Evolutionary conservation across 2,113 vertebrate genomes (phyloP).

Genomic region (Ascaphus truei): DNA sequence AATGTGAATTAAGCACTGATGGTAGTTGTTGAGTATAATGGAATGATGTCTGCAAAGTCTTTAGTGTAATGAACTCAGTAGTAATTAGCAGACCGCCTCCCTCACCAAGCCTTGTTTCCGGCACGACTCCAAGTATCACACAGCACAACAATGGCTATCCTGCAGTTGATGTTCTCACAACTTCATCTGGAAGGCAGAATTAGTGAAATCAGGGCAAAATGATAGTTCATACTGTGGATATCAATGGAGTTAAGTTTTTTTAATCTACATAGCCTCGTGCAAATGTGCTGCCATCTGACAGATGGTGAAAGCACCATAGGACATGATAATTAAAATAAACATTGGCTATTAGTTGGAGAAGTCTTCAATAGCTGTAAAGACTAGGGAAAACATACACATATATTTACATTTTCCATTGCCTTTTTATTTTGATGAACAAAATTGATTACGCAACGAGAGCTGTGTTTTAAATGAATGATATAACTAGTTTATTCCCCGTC

Average conservation of each 20-base stretch:
- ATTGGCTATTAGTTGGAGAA: not conserved
- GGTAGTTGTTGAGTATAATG: constrained; percentile 47
- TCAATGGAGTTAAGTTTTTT: constrained; percentile 3
- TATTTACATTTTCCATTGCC: too few species aligned
- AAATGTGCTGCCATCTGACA: constrained; percentile 25
- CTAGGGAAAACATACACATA: not conserved
- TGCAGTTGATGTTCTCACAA: constrained; percentile 8
- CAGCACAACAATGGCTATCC: constrained; percentile 6
- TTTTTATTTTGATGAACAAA: too few species aligned
- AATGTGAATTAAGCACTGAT: constrained; percentile 67
- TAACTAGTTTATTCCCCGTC: too few species aligned
- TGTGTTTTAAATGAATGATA: too few species aligned
- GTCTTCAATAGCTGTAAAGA: not conserved
- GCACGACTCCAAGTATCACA: constrained; percentile 37
- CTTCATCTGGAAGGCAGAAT: constrained; percentile 7
- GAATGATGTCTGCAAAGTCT: constrained; percentile 54
- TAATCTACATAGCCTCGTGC: constrained; percentile 13
- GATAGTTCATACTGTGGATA: constrained; percentile 5
- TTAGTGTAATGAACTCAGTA: constrained; percentile 59
- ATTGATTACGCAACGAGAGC: too few species aligned
- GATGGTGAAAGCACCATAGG: not conserved
- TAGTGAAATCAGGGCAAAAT: constrained; percentile 15
- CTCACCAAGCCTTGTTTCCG: constrained; percentile 44
- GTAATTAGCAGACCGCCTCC: constrained; percentile 58
- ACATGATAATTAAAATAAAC: constrained; percentile 17